Percentiles rank a stretch among this genome's conserved stretches.
Conservation (phyloP, 2,888 invertebrate species). For the Rhagium mordax region DNA sequence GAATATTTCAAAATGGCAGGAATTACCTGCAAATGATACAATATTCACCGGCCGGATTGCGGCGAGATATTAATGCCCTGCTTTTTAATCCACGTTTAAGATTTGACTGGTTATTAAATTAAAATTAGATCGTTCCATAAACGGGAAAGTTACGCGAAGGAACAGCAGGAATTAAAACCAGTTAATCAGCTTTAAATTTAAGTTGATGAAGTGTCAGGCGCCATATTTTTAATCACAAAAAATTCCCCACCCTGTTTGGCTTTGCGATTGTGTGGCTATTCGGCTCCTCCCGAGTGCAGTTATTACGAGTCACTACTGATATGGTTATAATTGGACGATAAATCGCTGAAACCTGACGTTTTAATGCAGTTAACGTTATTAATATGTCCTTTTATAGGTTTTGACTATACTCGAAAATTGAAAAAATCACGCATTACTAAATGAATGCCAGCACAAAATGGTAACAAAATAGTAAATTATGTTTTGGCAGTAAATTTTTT, state of each 20-base stretch:
- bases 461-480: not conserved
- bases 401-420: not conserved
- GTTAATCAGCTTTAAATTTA: constrained; percentile 1
- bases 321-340: not conserved
- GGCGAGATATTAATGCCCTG: not conserved
- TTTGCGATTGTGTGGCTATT: not conserved
- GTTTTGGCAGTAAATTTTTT: not conserved
- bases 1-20: constrained; percentile 14
- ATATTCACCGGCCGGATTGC: constrained; percentile 9
- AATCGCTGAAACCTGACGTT: not conserved
- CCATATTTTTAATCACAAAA: not conserved
- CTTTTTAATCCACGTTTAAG: constrained; percentile 11
- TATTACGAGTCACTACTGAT: not conserved
- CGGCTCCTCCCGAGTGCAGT: not conserved
- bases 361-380: not conserved
- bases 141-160: not conserved
- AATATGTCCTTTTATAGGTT: not conserved
- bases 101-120: constrained; percentile 3
- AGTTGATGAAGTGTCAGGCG: not conserved
- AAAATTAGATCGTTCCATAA: constrained; percentile 7
- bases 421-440: not conserved
- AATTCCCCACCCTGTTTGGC: not conserved
- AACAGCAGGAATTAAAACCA: not conserved
- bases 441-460: not conserved
- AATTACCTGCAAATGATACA: constrained; percentile 5